Conservation (phyloP, 1,140 invertebrate species). For the Argopecten irradians region DNA sequence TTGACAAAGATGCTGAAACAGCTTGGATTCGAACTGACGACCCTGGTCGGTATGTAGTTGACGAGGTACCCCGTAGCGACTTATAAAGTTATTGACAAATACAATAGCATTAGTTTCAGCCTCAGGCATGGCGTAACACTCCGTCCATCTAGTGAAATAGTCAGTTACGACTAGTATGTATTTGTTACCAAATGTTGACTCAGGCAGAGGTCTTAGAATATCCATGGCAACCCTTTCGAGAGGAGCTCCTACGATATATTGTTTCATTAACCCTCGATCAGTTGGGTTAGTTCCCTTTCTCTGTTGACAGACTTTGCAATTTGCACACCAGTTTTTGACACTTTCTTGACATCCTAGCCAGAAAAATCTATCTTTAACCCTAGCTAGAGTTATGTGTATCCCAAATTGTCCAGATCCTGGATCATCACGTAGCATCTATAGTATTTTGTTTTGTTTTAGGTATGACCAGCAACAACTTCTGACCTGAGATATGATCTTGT, state of each 20-base stretch:
- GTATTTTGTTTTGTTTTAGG: not conserved
- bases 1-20: constrained; percentile 21
- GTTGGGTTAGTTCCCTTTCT: constrained; percentile 20
- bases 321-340: constrained; percentile 27
- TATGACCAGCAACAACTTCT: not conserved
- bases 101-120: not conserved
- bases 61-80: constrained; percentile 26
- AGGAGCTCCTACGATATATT: not conserved
- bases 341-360: constrained; percentile 33
- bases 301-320: constrained; percentile 31
- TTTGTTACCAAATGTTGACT: not conserved
- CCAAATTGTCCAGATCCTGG: constrained; percentile 40
- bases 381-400: not conserved
- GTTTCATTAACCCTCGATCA: constrained; percentile 26
- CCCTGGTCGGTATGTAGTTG: constrained; percentile 34
- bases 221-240: constrained; percentile 38
- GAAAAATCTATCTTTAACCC: constrained; percentile 20
- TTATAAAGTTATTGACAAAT: not conserved
- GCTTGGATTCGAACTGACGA: not conserved
- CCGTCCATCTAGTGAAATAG: constrained; percentile 59
- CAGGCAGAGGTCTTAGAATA: constrained; percentile 32
- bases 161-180: constrained; percentile 57
- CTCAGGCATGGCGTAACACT: constrained; percentile 52
- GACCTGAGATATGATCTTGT: not conserved
- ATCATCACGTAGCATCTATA: constrained; percentile 33